These are phyloP conservation scores for Tetranychus urticae DNA, from an alignment of 1,140 invertebrate genomes.

Conservation along the genomic window DNA sequence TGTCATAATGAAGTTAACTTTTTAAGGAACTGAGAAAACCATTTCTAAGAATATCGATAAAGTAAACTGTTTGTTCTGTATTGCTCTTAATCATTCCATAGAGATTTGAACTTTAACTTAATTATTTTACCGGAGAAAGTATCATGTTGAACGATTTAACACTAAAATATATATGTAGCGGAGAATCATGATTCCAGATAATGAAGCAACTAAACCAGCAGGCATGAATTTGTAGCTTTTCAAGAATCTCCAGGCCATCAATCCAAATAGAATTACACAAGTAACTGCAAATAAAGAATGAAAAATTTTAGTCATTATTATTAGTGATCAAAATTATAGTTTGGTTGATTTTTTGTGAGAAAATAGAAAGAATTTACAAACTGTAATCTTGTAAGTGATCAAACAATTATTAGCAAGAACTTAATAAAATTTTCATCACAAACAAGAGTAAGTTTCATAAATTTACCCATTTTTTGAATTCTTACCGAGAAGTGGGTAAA, in stretches of 20 bases:
- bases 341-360: background rate
- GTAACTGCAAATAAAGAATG: background rate
- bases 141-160: too few species aligned
- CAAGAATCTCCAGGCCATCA: constrained; percentile 73
- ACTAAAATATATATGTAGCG: background rate
- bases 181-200: constrained; percentile 14
- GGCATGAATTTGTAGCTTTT: constrained; percentile 84
- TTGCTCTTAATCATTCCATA: too few species aligned
- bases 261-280: constrained; percentile 35
- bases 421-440: background rate
- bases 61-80: too few species aligned
- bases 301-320: too few species aligned
- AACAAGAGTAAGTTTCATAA: background rate
- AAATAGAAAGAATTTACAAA: background rate
- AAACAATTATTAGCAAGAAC: background rate
- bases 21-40: too few species aligned
- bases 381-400: background rate
- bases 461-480: background rate
- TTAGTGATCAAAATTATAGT: too few species aligned
- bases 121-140: too few species aligned
- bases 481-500: constrained; percentile 7
- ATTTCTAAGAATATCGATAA: too few species aligned
- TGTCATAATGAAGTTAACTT: too few species aligned
- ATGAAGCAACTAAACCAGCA: constrained; percentile 47
- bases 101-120: too few species aligned